Evolutionary conservation across 2,113 vertebrate genomes (phyloP), one percentile per base, ranked within the genome.

Genomic region (Lamprologus sp.): DNA sequence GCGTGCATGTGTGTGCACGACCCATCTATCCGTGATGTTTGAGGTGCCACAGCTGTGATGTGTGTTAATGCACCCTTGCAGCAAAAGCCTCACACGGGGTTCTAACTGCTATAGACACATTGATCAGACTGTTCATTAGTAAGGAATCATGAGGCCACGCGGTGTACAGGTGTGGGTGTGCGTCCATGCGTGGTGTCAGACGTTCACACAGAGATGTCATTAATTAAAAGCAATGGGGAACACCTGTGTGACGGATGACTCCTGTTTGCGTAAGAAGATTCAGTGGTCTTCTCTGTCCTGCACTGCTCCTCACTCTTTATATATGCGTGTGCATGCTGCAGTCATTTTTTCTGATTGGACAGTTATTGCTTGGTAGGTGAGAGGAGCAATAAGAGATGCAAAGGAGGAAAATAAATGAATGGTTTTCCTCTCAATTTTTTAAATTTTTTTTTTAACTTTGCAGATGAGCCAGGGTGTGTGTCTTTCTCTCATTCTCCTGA

Each of bases 141-240:
- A 89, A 96, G 56, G 75, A 90, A 91, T 90, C 86, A 92, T 91
- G 93, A 93, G 92, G 91, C 92, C 87, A 79, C 80, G 79, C 60
- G 7, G 84, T n/a, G 77, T 60, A 84, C 31, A 56, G 75, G 86
- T 54, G 83, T 70, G 75, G 26, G 79, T 68, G 40, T 47, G 68
- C 28, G 68, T 73, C 40, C 40, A 73, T 86, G 87, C 49, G 90
- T 83, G 88, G 85, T 15, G 54, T 63, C 70, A 82, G 81, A 89
- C 33, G 45, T 88, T 70, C 7, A 79, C 83, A 80, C 58, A 40
- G 83, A 89, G 88, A 87, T 75, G 83, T 86, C 94, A 90, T 95
- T 94, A 94, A 93, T 95, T 94, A 94, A 92, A 93, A 87, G 89
- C 91, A 94, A 91, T 91, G 90, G 92, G 87, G 91, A 92, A 87